Conservation (phyloP, 1,140 invertebrate genomes). For the Ips typographus region DNA sequence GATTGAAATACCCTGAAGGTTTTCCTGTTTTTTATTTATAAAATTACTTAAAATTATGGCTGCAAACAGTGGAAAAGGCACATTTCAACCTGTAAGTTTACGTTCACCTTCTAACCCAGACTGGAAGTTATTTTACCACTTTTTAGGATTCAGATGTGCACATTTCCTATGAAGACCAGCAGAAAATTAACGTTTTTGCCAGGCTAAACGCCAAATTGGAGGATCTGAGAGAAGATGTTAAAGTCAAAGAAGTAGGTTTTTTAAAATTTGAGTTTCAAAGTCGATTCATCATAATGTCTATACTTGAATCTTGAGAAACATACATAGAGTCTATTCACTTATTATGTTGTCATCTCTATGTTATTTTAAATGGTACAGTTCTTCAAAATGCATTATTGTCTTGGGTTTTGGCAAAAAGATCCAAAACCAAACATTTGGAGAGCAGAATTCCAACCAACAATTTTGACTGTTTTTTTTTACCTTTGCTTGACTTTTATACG, state of each 20-base stretch:
- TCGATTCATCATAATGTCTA: too few species aligned
- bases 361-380: too few species aligned
- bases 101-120: neutral
- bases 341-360: too few species aligned
- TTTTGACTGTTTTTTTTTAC: too few species aligned
- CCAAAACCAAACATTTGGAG: too few species aligned
- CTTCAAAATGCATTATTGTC: too few species aligned
- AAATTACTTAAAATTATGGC: constrained; percentile 25
- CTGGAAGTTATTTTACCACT: neutral
- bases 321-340: too few species aligned
- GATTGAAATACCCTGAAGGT: neutral
- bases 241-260: constrained; percentile 71
- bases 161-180: constrained; percentile 95
- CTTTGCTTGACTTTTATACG: too few species aligned
- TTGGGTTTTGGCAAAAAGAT: too few species aligned
- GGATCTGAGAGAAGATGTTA: constrained; percentile 89
- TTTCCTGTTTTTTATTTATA: neutral
- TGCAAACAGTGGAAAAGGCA: constrained; percentile 43
- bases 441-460: too few species aligned
- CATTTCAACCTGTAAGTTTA: constrained; percentile 48
- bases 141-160: constrained; percentile 85
- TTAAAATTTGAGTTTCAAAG: too few species aligned
- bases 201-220: constrained; percentile 88
- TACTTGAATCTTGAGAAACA: too few species aligned
- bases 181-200: constrained; percentile 97